Conservation (phyloP, 2,797 vertebrate genomes). For the Australoheros facetus region DNA sequence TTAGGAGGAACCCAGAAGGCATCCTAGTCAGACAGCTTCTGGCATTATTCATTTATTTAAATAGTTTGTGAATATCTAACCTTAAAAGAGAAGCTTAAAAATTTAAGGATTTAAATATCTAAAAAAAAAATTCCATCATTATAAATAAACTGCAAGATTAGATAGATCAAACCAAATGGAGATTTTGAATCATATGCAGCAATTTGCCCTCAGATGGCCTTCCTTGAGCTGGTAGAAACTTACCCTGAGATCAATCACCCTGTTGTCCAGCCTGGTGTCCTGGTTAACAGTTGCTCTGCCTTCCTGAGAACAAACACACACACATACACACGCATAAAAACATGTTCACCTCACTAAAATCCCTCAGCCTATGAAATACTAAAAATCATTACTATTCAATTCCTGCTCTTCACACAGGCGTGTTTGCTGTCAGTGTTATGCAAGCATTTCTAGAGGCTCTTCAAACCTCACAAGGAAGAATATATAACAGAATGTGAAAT, state of each 20-base stretch:
- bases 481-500: neutral
- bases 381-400: neutral
- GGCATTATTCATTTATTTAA: neutral
- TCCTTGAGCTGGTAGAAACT: slow-evolving; percentile 51
- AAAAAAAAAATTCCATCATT: neutral
- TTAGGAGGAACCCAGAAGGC: neutral
- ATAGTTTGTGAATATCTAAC: neutral
- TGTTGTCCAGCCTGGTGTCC: slow-evolving; percentile 97
- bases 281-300: slow-evolving; percentile 99
- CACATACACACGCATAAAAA: neutral
- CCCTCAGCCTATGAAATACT: slow-evolving; percentile 24
- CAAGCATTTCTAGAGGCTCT: slow-evolving; percentile 8
- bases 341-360: slow-evolving; percentile 17
- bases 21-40: neutral
- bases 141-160: neutral
- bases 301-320: slow-evolving; percentile 81
- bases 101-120: neutral
- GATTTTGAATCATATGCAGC: neutral
- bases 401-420: neutral
- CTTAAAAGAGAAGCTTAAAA: neutral
- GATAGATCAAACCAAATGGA: neutral
- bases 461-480: neutral
- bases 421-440: slow-evolving; percentile 2
- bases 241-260: slow-evolving; percentile 98
- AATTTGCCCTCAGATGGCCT: neutral